Base-by-base conservation (phyloP, 2,113 vertebrate genomes). In the Edolisoma coerulescens region DNA sequence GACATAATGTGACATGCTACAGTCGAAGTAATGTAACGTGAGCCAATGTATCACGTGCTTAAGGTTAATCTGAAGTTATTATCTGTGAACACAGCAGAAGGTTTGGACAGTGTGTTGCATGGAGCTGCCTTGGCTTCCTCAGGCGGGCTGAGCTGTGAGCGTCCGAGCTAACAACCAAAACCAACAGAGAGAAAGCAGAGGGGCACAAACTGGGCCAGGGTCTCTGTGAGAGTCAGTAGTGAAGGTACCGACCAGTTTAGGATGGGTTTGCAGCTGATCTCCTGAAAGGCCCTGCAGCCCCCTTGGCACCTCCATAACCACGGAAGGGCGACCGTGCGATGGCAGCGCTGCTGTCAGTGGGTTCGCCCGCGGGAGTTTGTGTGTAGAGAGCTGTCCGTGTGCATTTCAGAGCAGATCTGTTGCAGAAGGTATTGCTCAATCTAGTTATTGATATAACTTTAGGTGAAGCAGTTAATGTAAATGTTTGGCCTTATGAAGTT, bases 61-160 rank as follows among this genome's bases (percentile, higher is more conserved):
- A 56, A 84, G 42, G 63, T 47, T 97, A 93, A 96, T 97, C 89
- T 73, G 7, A 61, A 95, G 74, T 94, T 95, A 87, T 93, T 91
- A 94, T 90, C 91, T 80, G 61, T 28, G 87, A 85, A 45, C 56
- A 24, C 50, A 76, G 84, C 79, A 45, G 53, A 84, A 60, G 68
- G 41, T 90, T 91, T 23, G 85, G 67, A 13, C 45, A 2, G 26
- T 7, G 49, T 24, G 56, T 42, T 86, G 54, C 5, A 4, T 71
- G 79, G 56, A 70, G 13, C 68, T 70, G 39, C 61, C 54, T 67
- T 32, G 14, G 59, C 35, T 54, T 95, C 87, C 54, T 67, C 57
- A 13, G 82, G 82, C 47, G 3, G 30, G 10, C 70, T 64, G 67
- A 71, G 73, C 88, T 27, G 39, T 13, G 73, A 19, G 61, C 13